Conservation (phyloP, 1,140 invertebrate species). For the Scaptomyza graminum region DNA sequence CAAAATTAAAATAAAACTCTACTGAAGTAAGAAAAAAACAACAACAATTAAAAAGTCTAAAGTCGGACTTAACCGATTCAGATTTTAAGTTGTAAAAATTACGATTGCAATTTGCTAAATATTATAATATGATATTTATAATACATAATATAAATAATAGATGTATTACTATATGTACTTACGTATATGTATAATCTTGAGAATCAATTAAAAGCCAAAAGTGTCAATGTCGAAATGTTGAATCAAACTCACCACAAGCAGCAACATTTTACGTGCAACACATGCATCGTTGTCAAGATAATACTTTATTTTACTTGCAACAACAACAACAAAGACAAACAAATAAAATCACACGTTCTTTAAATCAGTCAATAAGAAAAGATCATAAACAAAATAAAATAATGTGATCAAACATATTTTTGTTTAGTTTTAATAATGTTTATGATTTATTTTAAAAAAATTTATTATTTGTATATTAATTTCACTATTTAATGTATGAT, state of each 20-base stretch:
- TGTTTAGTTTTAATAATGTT: not conserved
- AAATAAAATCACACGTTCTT: not conserved
- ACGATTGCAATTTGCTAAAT: too few species aligned
- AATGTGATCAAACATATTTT: too few species aligned
- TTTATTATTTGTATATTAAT: constrained; percentile 6
- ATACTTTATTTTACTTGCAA: not conserved
- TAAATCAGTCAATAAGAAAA: not conserved
- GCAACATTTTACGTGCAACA: constrained; percentile 6
- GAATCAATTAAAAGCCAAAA: constrained; percentile 22
- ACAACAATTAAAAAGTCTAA: not conserved
- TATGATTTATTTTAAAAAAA: not conserved
- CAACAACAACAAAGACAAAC: not conserved
- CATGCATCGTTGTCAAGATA: not conserved
- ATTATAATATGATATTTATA: not conserved
- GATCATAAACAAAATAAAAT: too few species aligned
- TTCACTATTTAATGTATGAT: not conserved
- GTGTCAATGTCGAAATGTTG: constrained; percentile 14
- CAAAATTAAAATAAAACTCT: not conserved
- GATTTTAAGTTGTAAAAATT: not conserved
- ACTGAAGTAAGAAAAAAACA: not conserved
- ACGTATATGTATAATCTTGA: not conserved
- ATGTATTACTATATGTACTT: not conserved
- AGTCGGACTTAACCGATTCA: not conserved
- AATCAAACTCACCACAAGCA: constrained; percentile 17
- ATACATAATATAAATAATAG: too few species aligned